Conservation (phyloP, 2,888 invertebrate genomes). For the Gryllus longicercus region DNA sequence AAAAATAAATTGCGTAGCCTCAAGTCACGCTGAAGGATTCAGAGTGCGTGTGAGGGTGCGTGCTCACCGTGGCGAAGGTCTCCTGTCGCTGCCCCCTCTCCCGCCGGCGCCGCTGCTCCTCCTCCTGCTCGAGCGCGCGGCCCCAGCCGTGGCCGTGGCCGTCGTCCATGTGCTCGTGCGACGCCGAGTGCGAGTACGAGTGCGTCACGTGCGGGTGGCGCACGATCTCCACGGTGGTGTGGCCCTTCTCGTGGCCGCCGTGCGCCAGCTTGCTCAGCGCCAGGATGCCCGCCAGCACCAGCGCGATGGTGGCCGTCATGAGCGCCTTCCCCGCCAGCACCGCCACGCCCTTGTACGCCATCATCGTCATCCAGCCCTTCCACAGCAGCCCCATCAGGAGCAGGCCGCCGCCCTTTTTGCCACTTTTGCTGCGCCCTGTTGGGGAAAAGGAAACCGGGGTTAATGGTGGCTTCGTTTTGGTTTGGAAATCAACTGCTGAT, state of each 20-base stretch:
- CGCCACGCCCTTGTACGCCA: slow-evolving; percentile 32
- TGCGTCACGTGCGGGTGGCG: slow-evolving; percentile 73
- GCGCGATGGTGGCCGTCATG: slow-evolving; percentile 43
- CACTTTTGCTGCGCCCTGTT: too few relatives aligned
- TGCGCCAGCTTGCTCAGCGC: slow-evolving; percentile 33
- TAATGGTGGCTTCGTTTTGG: too few relatives aligned
- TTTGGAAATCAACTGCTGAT: too few relatives aligned
- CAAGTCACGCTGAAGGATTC: not conserved
- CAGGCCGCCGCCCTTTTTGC: slow-evolving; percentile 29
- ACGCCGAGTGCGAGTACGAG: slow-evolving; percentile 61
- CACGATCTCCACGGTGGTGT: slow-evolving; percentile 80
- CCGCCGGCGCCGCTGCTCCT: not conserved
- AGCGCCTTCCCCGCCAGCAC: slow-evolving; percentile 43
- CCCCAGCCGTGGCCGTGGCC: slow-evolving; percentile 50
- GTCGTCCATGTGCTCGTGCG: slow-evolving; percentile 54
- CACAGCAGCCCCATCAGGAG: slow-evolving; percentile 31
- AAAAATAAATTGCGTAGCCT: too few relatives aligned
- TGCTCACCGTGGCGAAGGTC: too few relatives aligned
- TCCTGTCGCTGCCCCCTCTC: too few relatives aligned
- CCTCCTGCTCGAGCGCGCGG: slow-evolving; percentile 18
- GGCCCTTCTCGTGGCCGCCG: slow-evolving; percentile 50
- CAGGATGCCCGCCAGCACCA: slow-evolving; percentile 47
- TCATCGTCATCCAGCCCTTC: slow-evolving; percentile 33
- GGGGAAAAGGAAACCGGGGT: too few relatives aligned
- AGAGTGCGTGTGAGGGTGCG: too few relatives aligned